Evolutionary conservation across 2,888 invertebrate genomes (phyloP).

Genomic region (Eutolmus rufibarbis): DNA sequence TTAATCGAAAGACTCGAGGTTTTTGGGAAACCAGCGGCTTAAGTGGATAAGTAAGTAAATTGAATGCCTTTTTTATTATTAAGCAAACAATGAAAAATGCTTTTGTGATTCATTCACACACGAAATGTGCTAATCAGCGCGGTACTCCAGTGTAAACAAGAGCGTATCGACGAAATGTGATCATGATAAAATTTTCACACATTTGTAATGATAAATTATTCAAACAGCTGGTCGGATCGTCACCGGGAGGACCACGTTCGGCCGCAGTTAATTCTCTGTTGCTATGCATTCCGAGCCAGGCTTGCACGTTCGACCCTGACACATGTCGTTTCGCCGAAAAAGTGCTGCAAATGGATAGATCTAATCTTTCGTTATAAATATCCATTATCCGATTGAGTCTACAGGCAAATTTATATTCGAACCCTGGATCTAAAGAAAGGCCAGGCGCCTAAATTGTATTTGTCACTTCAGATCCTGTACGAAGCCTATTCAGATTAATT

Average conservation of each 20-base stretch:
- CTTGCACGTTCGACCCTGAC: not conserved
- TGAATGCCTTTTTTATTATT: not conserved
- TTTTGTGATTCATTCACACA: not conserved
- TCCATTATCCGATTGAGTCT: too few relatives aligned
- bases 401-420: too few relatives aligned
- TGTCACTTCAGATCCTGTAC: too few relatives aligned
- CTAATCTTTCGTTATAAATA: not conserved
- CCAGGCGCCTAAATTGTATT: too few relatives aligned
- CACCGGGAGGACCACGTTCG: not conserved
- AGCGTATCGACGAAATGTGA: not conserved
- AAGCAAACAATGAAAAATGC: not conserved
- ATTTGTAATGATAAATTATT: not conserved
- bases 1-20: not conserved
- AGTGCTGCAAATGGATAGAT: not conserved
- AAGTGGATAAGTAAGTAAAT: constrained; percentile 1
- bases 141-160: not conserved
- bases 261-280: not conserved
- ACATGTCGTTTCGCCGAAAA: not conserved
- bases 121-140: not conserved
- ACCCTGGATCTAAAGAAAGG: too few relatives aligned
- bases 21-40: not conserved
- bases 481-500: too few relatives aligned
- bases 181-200: not conserved
- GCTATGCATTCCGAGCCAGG: not conserved
- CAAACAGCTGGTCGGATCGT: not conserved